These are phyloP conservation scores for Pelecanoides urinatrix DNA, from an alignment of 2,113 vertebrate species.

Conservation along the genomic window DNA sequence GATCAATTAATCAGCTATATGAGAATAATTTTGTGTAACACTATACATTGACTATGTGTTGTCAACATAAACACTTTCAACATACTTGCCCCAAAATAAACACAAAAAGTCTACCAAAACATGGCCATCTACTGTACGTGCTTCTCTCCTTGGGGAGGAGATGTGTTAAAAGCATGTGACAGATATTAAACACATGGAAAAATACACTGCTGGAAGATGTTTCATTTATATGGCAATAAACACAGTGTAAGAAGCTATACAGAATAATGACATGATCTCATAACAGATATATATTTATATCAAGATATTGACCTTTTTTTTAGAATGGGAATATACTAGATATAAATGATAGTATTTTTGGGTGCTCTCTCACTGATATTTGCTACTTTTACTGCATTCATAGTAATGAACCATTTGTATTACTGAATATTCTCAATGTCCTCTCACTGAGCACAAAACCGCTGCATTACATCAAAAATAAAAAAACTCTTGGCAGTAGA, in stretches of 20 bases:
- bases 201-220: neutral
- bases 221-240: neutral
- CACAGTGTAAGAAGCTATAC: neutral
- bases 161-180: neutral
- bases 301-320: neutral
- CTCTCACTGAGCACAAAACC: neutral
- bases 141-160: neutral
- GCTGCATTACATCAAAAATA: neutral
- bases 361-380: neutral
- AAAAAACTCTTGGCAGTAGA: neutral
- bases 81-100: neutral
- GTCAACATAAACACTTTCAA: neutral
- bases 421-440: neutral
- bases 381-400: neutral
- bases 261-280: neutral
- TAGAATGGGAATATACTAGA: neutral
- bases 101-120: neutral
- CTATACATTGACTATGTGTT: neutral
- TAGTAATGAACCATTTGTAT: neutral
- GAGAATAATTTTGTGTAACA: neutral
- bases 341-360: neutral
- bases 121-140: neutral
- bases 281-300: neutral
- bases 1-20: neutral
- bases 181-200: neutral